Base-by-base conservation (phyloP, 1,140 invertebrate species). In the Hyles euphorbiae region DNA sequence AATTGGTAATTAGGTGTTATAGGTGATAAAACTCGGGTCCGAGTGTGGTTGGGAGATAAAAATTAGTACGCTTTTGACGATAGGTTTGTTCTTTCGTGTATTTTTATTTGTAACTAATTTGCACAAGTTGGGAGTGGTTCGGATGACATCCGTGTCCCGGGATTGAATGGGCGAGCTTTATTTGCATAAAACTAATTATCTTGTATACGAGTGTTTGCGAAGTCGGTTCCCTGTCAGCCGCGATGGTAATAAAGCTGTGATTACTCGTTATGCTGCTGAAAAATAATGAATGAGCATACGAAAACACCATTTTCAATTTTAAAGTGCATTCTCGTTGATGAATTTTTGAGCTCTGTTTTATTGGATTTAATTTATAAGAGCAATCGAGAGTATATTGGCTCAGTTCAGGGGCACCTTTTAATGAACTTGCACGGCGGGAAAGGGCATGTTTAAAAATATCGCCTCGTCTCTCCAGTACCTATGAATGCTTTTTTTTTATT, bases 1-100 rank as follows among this genome's bases (percentile, higher is more conserved):
- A 86, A 86, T 86, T 84, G 77, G 81, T 86, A 86, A 86, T 86
- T 83, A 83, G 78, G 74, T 83, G 68, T 60, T 70, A 56, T 78
- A 80, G 76, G 81, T 81, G 83, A 86, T 86, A 84, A 78, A 78
- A 65, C 60, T 61, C 34, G 57, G 66, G 56, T 53, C 55, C 58
- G 45, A 58, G 61, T 56, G 60, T 58, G 61, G 47, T 46, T 8
- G 22, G 6, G 9, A 58, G 53, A 69, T 62, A 55, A 59, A 53
- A 10, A 40, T 49, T 58, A 11, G 22, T 44, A 43, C 9, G 45
- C 22, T 2, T 45, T 10, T 12, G 51, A 9, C 46, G 53, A 49
- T 34, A 3, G 10, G 2, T 34, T 56, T 40, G 32, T 56, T 52
- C 6, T 10, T 60, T 60, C 7, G 34, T 47, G 12, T 48, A n/a